phyloP scores from a whole-genome alignment of 2,888 invertebrate species.

The Entomobrya multifasciata region DNA sequence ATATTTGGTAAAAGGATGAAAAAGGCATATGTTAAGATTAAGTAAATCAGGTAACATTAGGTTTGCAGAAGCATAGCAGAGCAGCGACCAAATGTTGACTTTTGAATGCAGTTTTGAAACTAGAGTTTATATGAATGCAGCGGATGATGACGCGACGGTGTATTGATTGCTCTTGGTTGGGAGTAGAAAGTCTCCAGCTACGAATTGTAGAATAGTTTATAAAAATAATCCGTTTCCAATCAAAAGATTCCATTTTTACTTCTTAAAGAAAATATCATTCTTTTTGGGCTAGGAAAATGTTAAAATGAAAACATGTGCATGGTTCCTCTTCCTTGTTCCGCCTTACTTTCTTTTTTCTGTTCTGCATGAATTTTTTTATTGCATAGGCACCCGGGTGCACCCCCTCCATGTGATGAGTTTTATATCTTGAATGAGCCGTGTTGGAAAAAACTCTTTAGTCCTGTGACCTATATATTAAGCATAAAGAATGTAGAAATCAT shows the following conservation, averaged over 20 bases:
- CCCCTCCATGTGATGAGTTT: slow-evolving; percentile 51
- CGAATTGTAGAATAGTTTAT: slow-evolving; percentile 14
- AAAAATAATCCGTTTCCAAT: slow-evolving; percentile 67
- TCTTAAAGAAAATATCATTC: slow-evolving; percentile 33
- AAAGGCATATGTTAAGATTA: slow-evolving; percentile 41
- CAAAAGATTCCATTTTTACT: slow-evolving; percentile 50
- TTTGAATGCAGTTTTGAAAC: slow-evolving; percentile 36
- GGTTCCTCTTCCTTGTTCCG: slow-evolving; percentile 25
- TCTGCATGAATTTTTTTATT: slow-evolving; percentile 33
- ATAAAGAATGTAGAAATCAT: not conserved
- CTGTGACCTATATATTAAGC: not conserved
- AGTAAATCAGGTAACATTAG: slow-evolving; percentile 61
- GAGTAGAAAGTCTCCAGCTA: slow-evolving; percentile 41
- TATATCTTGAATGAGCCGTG: slow-evolving; percentile 3
- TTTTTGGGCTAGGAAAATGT: not conserved
- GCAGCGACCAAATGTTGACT: no score
- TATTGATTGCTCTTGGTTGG: slow-evolving; percentile 57
- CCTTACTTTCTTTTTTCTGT: slow-evolving; percentile 14
- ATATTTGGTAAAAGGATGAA: slow-evolving; percentile 50
- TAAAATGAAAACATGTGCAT: slow-evolving; percentile 26
- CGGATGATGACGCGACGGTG: slow-evolving; percentile 5
- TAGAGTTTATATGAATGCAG: no score
- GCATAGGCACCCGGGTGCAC: no score
- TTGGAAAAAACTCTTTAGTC: not conserved
- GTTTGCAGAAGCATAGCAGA: slow-evolving; percentile 12